These are phyloP conservation scores for Cottoperca gobio DNA, from an alignment of 2,797 vertebrate species.

Conservation along the genomic window DNA sequence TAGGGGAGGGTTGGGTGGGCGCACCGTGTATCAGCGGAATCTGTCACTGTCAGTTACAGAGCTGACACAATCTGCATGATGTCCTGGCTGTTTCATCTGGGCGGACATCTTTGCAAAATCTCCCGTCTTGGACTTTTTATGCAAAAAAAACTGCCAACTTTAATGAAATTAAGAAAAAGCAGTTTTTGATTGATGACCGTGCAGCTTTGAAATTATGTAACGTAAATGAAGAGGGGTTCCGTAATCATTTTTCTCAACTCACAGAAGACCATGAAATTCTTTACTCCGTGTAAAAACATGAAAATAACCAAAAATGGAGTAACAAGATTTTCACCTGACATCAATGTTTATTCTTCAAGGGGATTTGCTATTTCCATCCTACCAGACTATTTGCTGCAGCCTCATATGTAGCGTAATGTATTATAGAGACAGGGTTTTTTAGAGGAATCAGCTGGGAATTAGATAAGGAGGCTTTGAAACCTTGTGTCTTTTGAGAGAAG, in stretches of 20 bases:
- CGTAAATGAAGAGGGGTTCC: slow-evolving; percentile 36
- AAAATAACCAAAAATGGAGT: slow-evolving; percentile 53
- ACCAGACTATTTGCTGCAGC: slow-evolving; percentile 59
- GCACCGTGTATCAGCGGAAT: slow-evolving; percentile 33
- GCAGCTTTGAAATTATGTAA: slow-evolving; percentile 47
- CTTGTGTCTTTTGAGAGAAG: slow-evolving; percentile 59
- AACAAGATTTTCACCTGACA: slow-evolving; percentile 67
- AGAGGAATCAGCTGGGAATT: slow-evolving; percentile 69
- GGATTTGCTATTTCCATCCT: slow-evolving; percentile 62
- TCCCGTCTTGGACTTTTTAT: slow-evolving; percentile 14
- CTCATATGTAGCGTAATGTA: slow-evolving; percentile 49
- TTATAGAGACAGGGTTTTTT: slow-evolving; percentile 42
- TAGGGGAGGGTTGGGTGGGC: background rate
- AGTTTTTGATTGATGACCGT: slow-evolving; percentile 44
- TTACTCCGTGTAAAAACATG: slow-evolving; percentile 41
- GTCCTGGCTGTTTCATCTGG: slow-evolving; percentile 14
- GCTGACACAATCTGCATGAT: slow-evolving; percentile 39
- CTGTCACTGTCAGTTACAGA: slow-evolving; percentile 46
- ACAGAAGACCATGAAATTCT: slow-evolving; percentile 46
- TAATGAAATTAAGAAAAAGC: slow-evolving; percentile 24
- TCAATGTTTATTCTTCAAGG: slow-evolving; percentile 65
- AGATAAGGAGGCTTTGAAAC: slow-evolving; percentile 61
- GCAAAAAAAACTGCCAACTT: slow-evolving; percentile 14
- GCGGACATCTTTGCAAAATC: slow-evolving; percentile 24
- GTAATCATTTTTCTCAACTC: slow-evolving; percentile 39